Base-by-base conservation (phyloP, 2,113 vertebrate genomes). In the Albula goreensis region DNA sequence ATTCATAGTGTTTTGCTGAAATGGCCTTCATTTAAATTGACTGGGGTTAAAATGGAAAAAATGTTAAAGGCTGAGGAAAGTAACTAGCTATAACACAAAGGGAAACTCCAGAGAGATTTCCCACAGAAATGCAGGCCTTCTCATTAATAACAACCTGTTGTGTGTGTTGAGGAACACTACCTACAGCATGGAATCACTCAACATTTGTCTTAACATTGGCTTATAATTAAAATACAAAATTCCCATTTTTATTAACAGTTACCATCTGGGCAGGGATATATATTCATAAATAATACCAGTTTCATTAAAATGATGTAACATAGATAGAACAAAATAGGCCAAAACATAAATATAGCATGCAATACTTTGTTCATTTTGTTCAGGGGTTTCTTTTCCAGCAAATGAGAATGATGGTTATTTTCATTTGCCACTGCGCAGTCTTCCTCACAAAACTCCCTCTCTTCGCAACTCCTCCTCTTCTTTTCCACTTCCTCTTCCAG, bases 1-100 rank as follows among this genome's bases (percentile, higher is more conserved):
- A 85, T 85, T 80, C 53, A 85, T 17, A 63, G 41, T 41, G 31
- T 81, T 85, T 85, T 63, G 12, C 78, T 85, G 63, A 85, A 85
- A 80, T 80, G 49, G 77, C 12, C 77, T 31, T 66, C 15, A n/a
- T 56, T 2, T 49, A 6, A 48, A 50, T 79, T 63, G 60, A 25
- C 56, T 49, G 82, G 5, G 56, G 56, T 83, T 11, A 66, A 83
- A 63, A 12, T 56, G 31, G 66, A 83, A 80, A 31, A 83, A 83
- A 83, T 48, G 31, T 60, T 31, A 83, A 31, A 63, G 56, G 52
- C 52, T 12, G 63, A 51, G 50, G 22, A 10, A 4, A 80, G 41
- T 5, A 79, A 79, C 41, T 13, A 50, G 31, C 15, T 79, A 50
- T 3, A 22, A 19, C 15, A 31, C 51, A 80, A 80, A 50, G 63